Percentiles rank a stretch among this genome's conserved stretches.
Conservation (phyloP, 2,797 vertebrate species). For the Phyllotis vaccarum region DNA sequence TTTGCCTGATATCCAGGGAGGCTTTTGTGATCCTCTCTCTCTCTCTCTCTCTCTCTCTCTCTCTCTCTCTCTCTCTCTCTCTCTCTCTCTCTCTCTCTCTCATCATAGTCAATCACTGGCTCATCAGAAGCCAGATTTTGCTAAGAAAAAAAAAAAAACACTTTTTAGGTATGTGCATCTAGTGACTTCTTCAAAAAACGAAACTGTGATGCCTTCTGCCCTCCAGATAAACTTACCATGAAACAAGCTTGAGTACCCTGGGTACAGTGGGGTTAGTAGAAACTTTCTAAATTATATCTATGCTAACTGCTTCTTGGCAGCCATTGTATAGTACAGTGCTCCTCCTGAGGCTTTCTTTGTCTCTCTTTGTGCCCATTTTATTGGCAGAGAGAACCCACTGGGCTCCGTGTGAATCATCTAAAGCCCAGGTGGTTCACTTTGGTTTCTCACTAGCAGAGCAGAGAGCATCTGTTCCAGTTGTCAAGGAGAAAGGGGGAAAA, state of each 20-base stretch:
- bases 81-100: slow-evolving; percentile 1
- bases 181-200: not conserved
- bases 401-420: not conserved
- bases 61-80: not conserved
- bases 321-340: not conserved
- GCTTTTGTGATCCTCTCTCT: slow-evolving; percentile 21
- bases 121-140: slow-evolving; percentile 5
- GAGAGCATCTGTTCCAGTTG: not conserved
- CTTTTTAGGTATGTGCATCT: not conserved
- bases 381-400: not conserved
- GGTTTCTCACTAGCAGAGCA: not conserved
- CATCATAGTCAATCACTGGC: slow-evolving; percentile 13
- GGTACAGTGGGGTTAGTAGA: not conserved
- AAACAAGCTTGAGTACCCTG: not conserved
- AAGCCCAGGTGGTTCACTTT: not conserved
- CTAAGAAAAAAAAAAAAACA: not conserved
- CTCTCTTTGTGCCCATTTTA: not conserved
- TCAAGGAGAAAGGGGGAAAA: not conserved
- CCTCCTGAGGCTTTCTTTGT: not conserved
- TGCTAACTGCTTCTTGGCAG: not conserved
- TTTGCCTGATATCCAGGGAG: not conserved
- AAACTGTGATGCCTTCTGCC: not conserved
- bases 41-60: no score
- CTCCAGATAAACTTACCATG: slow-evolving; percentile 25
- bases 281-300: slow-evolving; percentile 1